These are phyloP conservation scores for Didymodactylos carnosus DNA, from an alignment of 2,888 invertebrate genomes.

Conservation along the genomic window DNA sequence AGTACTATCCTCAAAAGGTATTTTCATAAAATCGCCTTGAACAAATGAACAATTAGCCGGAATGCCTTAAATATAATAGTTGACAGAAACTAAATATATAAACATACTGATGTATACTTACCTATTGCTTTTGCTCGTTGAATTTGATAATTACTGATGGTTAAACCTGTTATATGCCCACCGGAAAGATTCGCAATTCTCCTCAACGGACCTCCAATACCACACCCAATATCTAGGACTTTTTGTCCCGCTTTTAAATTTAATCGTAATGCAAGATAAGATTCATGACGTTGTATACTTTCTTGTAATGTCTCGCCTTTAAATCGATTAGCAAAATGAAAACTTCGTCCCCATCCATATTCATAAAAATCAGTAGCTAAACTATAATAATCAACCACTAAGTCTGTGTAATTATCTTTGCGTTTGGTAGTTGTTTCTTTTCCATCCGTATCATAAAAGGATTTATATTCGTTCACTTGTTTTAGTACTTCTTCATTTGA, in stretches of 20 bases:
- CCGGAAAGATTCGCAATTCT: conserved; percentile 16
- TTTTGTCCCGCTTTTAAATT: conserved; percentile 13
- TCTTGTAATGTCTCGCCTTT: conserved; percentile 16
- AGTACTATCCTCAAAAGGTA: conserved; percentile 10
- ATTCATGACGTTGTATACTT: conserved; percentile 16
- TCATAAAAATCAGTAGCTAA: conserved; percentile 18
- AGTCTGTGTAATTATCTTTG: conserved; percentile 1
- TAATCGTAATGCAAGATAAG: conserved; percentile 16
- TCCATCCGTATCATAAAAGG: not conserved
- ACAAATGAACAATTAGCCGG: not conserved
- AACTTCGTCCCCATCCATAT: conserved; percentile 18
- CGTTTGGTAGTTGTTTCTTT: not conserved
- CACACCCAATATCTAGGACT: conserved; percentile 17
- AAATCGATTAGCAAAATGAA: conserved; percentile 16
- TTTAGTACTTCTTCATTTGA: not conserved
- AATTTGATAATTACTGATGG: conserved; percentile 17
- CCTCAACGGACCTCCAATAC: conserved; percentile 17
- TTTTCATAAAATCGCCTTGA: conserved; percentile 17
- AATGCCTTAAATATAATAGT: not conserved
- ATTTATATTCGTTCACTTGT: not conserved
- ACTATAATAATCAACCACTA: conserved; percentile 16
- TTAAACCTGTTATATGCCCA: conserved; percentile 16
- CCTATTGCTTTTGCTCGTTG: conserved; percentile 15
- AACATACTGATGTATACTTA: conserved; percentile 1
- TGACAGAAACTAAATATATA: not conserved